A percentile compares a stretch with the other conserved stretches of the same genome.
phyloP scores from a whole-genome alignment of 2,797 vertebrate species.

The Hipposideros larvatus region DNA sequence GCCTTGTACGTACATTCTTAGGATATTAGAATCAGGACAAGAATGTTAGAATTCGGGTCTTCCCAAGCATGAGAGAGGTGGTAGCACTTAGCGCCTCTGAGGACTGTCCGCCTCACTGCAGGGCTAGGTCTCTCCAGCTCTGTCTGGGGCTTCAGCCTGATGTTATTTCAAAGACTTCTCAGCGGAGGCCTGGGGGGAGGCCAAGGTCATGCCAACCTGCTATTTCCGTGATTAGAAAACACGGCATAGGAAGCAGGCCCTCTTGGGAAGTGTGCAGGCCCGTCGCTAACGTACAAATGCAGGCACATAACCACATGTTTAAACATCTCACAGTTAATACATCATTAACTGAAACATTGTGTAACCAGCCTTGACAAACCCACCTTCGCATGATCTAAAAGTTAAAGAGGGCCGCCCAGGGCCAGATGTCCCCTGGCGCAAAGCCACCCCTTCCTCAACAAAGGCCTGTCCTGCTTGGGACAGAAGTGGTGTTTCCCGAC shows the following conservation, averaged over 20 bases:
- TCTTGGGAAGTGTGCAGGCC: background rate
- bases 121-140: background rate
- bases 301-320: background rate
- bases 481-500: background rate
- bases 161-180: background rate
- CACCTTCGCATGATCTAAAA: background rate
- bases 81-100: no score
- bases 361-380: background rate
- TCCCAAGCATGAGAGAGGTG: no score
- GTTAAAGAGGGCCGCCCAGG: fast-evolving
- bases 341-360: background rate
- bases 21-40: background rate
- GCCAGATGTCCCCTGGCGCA: background rate
- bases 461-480: background rate
- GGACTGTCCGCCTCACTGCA: no score
- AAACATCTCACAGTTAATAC: background rate
- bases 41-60: background rate
- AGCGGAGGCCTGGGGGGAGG: background rate
- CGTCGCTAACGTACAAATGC: fast-evolving
- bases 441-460: background rate
- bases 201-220: background rate
- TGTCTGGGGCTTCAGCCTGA: no score
- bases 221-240: background rate
- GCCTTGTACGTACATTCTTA: background rate
- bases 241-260: no score